Base-by-base conservation (phyloP, 2,888 invertebrate genomes). In the Acleris cristana region DNA sequence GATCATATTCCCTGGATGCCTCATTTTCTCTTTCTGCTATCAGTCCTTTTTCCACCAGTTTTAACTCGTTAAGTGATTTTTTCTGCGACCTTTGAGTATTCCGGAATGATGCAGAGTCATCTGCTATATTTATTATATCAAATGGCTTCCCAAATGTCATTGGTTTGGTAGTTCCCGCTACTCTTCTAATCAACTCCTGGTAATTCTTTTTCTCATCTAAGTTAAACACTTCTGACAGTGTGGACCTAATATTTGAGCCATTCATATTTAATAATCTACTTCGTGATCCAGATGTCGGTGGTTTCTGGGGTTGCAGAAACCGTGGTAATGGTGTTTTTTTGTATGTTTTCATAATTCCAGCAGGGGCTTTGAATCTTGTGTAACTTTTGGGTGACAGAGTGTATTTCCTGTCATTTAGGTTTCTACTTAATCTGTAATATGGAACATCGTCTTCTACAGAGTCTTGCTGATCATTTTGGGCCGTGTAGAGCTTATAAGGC, bases 131-230 rank as follows among this genome's bases (percentile, higher is more conserved):
- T 0, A 86, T 79, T 59, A 86, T 78, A 62, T 89, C 86, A 64
- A 76, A n/a, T 10, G 83, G 78, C 72, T 81, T 89, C 0, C 79
- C 72, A 10, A 76, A 70, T 34, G 77, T 59, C 5, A 79, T 54
- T 8, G 87, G 81, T 73, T 83, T 88, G 70, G 83, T 79, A 8
- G 83, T 83, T 3, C 71, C 78, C 0, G 87, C 79, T 6, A 91
- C 88, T 74, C 85, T 84, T 59, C 86, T 88, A 48, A 95, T 89
- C 52, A 95, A 77, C 78, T 94, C 93, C 74, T 91, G 90, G 73
- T 94, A 95, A 75, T 89, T 90, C 74, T 84, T 87, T 76, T 94
- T 94, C 71, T 94, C 94, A 73, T 94, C 93, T 76, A 94, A 84
- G 79, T 94, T 90, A 72, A 93, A 93, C 64, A 94, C 90, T 79